Evolutionary conservation across 2,888 invertebrate species (phyloP).

Genomic region (Gibbula magus): DNA sequence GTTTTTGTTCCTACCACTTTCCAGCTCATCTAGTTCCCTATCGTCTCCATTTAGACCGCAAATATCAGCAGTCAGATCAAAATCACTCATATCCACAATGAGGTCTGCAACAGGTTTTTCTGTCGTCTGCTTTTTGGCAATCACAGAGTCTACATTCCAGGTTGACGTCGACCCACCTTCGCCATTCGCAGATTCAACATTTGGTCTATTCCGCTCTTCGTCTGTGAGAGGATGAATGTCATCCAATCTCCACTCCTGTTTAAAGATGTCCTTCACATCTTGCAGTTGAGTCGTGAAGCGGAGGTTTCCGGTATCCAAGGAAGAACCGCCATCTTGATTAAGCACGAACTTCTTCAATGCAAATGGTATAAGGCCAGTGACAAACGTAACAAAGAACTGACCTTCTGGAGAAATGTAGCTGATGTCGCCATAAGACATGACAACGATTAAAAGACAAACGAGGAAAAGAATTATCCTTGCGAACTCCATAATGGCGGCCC

Average conservation of each 20-base stretch:
- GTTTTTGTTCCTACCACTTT: not conserved
- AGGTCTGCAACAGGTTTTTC: not conserved
- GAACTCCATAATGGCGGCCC: constrained; percentile 30
- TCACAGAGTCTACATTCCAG: not conserved
- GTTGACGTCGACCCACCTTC: not conserved
- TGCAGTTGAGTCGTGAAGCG: constrained; percentile 33
- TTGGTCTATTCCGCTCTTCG: not conserved
- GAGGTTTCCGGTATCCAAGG: constrained; percentile 14
- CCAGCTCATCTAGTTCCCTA: not conserved
- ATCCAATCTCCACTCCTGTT: constrained; percentile 34
- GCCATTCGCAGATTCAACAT: not conserved
- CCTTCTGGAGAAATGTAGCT: constrained; percentile 36
- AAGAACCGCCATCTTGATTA: not conserved
- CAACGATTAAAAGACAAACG: constrained; percentile 29
- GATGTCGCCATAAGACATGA: constrained; percentile 40
- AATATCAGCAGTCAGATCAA: not conserved
- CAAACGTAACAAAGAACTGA: constrained; percentile 36
- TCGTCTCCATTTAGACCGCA: not conserved
- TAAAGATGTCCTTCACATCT: constrained; percentile 29
- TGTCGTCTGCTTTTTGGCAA: not conserved
- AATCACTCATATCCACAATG: not conserved
- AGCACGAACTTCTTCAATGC: constrained; percentile 33
- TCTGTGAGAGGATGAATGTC: constrained; percentile 19
- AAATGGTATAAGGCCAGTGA: constrained; percentile 36
- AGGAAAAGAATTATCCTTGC: constrained; percentile 34